These are phyloP conservation scores for Toxonevra muliebris DNA, from an alignment of 2,888 invertebrate genomes.

Conservation along the genomic window DNA sequence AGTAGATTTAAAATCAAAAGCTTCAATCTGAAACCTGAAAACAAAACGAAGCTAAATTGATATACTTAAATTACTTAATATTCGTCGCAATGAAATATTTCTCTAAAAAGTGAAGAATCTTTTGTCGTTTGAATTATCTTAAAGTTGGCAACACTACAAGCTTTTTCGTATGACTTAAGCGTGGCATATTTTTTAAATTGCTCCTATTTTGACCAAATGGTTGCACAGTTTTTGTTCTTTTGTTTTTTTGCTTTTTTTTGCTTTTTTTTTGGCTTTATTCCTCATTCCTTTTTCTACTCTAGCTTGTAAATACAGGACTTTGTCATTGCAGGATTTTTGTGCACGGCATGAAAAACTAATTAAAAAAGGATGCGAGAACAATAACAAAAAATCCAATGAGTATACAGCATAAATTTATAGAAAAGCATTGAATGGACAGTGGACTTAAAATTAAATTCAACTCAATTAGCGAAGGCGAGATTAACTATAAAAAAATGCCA, in stretches of 20 bases:
- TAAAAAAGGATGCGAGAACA: not conserved
- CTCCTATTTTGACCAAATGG: not conserved
- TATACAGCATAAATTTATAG: not conserved
- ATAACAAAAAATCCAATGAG: not conserved
- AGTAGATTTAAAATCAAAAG: too few relatives aligned
- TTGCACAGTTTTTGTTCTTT: conserved; percentile 9
- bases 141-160: too few relatives aligned
- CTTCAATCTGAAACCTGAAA: too few relatives aligned
- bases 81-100: too few relatives aligned
- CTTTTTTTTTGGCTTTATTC: conserved; percentile 1
- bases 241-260: not conserved
- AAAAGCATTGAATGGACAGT: not conserved
- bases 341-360: conserved; percentile 18
- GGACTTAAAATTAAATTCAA: not conserved
- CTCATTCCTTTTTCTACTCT: not conserved
- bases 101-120: too few relatives aligned
- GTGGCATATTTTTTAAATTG: too few relatives aligned
- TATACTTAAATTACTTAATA: too few relatives aligned
- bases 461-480: not conserved
- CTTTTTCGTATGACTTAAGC: too few relatives aligned
- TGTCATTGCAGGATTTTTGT: conserved; percentile 14
- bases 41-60: too few relatives aligned
- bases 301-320: conserved; percentile 14
- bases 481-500: not conserved
- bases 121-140: too few relatives aligned